phyloP scores from a whole-genome alignment of 2,797 vertebrate species.

The Gymnocypris eckloni region DNA sequence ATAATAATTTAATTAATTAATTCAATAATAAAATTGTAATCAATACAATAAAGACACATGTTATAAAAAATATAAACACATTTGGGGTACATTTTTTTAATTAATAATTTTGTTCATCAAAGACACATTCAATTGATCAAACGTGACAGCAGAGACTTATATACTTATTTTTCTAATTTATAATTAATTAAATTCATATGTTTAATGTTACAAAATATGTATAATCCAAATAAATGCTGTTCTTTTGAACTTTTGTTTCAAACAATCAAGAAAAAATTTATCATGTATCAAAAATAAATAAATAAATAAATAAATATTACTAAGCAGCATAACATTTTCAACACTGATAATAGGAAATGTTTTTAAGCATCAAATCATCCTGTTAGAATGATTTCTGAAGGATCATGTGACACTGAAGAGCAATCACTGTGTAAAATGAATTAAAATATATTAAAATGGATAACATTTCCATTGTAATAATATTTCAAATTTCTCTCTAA shows the following conservation, averaged over 20 bases:
- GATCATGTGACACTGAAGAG: slow-evolving; percentile 5
- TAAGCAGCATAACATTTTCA: not conserved
- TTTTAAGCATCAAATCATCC: not conserved
- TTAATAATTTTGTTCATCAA: not conserved
- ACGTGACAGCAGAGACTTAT: not conserved
- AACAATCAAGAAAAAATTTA: not conserved
- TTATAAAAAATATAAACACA: not conserved
- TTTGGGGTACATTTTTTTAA: not conserved
- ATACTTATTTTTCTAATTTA: not conserved
- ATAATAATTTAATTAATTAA: not conserved
- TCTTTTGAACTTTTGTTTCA: not conserved
- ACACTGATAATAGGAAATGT: not conserved
- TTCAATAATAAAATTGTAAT: not conserved
- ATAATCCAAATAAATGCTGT: not conserved
- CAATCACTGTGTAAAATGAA: not conserved
- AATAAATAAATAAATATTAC: not conserved
- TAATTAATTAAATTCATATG: not conserved
- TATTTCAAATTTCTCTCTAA: not conserved
- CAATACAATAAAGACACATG: not conserved
- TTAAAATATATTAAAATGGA: not conserved
- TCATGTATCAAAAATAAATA: not conserved
- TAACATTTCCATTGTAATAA: not conserved
- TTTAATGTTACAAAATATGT: not conserved
- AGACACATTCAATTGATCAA: no score
- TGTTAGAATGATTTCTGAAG: not conserved